phyloP scores from a whole-genome alignment of 1,140 invertebrate genomes.

The Aphidius gifuensis region DNA sequence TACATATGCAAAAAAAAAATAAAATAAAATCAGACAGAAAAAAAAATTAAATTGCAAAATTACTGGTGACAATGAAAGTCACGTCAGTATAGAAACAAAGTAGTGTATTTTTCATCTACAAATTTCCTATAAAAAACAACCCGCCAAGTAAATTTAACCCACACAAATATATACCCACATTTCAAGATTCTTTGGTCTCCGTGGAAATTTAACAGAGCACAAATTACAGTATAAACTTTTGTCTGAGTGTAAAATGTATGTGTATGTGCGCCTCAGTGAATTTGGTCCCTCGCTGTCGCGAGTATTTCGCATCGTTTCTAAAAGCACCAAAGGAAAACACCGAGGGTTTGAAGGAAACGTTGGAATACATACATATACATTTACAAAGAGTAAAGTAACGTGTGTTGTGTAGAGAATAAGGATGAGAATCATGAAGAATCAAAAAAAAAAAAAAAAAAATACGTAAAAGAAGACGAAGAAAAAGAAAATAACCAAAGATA shows the following conservation, averaged over 20 bases:
- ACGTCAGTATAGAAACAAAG: neutral
- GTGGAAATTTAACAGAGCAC: conserved; percentile 33
- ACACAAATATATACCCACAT: neutral
- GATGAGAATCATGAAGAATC: too few species aligned
- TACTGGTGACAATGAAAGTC: conserved; percentile 9
- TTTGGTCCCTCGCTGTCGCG: conserved; percentile 8
- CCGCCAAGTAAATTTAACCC: neutral
- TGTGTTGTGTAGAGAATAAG: too few species aligned
- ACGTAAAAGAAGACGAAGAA: neutral
- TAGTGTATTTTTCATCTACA: neutral
- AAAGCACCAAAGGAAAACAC: neutral
- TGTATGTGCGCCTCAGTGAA: conserved; percentile 23
- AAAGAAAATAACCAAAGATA: neutral
- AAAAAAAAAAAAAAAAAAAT: neutral
- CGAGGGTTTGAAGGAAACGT: neutral
- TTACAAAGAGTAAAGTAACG: too few species aligned
- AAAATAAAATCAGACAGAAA: conserved; percentile 1
- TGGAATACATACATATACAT: neutral
- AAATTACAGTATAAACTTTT: conserved; percentile 29
- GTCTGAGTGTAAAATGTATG: conserved; percentile 20
- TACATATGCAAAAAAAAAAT: neutral
- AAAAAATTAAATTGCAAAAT: neutral
- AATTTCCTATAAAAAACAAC: neutral
- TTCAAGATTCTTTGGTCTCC: conserved; percentile 19
- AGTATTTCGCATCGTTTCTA: conserved; percentile 9